Evolutionary conservation across 2,797 vertebrate species (phyloP).

Genomic region (Moxostoma hubbsi): DNA sequence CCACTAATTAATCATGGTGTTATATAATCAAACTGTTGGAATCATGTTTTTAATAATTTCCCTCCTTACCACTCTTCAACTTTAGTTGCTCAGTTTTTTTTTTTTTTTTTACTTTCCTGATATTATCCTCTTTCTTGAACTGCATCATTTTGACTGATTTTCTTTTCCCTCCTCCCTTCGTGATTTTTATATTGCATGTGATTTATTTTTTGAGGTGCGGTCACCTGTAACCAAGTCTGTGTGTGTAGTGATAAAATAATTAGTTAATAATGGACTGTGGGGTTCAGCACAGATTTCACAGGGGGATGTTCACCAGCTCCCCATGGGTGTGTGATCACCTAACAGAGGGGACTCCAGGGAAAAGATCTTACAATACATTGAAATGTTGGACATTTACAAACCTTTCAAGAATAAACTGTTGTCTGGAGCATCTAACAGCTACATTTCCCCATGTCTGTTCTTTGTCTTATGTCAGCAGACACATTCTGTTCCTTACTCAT

Average conservation of each 20-base stretch:
- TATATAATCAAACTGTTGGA: no score
- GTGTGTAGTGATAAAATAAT: slow-evolving; percentile 63
- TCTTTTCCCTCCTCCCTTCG: background rate
- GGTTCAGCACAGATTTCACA: slow-evolving; percentile 59
- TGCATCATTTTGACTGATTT: slow-evolving; percentile 27
- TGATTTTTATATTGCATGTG: slow-evolving; percentile 60
- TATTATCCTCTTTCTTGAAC: background rate
- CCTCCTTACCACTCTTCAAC: background rate
- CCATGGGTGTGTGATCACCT: slow-evolving; percentile 3
- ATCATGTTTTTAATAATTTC: no score
- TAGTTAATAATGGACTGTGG: slow-evolving; percentile 42
- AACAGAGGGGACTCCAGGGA: background rate
- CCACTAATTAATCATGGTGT: no score
- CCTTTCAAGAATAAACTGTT: slow-evolving; percentile 11
- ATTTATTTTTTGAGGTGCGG: slow-evolving; percentile 61
- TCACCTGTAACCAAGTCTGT: slow-evolving; percentile 66
- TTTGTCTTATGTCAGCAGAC: slow-evolving; percentile 26
- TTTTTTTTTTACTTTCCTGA: background rate
- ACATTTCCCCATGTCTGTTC: slow-evolving; percentile 10
- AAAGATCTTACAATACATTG: background rate
- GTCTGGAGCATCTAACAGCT: background rate
- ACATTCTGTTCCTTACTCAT: background rate
- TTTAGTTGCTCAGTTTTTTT: background rate
- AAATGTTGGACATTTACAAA: background rate
- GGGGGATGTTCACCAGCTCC: background rate